Evolutionary conservation across 2,797 vertebrate species (phyloP), one percentile per base, ranked within the genome.

Genomic region (Coregonus ussuriensis): DNA sequence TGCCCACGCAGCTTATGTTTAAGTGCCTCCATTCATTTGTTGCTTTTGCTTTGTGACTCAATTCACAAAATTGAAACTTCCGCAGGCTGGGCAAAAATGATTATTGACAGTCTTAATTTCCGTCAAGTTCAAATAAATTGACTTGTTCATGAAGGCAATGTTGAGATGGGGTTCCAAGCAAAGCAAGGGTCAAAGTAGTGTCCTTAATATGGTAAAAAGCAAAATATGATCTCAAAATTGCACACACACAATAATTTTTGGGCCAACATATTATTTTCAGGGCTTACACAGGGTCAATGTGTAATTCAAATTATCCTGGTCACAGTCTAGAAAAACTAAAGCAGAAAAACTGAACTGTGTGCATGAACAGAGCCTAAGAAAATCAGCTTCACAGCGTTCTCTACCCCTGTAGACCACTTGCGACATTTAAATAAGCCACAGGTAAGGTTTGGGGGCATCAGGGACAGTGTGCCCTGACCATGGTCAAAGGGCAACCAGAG

Each of bases 1-100:
- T 16, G 33, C 71, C 71, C 79, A 77, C 75, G 16, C 65, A 62
- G 29, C 71, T 74, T 71, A 16, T 71, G 67, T 71, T 70, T 37
- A 77, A 76, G 15, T 56, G 16, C 4, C 53, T 66, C 37, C 54
- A 65, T 69, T 74, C 47, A 68, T 77, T 72, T 74, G 65, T 69
- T 70, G 75, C 71, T 74, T 66, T 53, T 74, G 65, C 29, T 35
- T 41, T 53, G 18, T 74, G 75, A 41, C 29, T 74, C 41, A 47
- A 6, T 7, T 53, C 7, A 77, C 71, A 74, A 16, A 67, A 74
- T 54, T 14, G 6, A 63, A 75, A 81, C 77, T 53, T 65, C 59
- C 29, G 52, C 70, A 53, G 52, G 54, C 16, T 54, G 67, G 13
- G 72, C 37, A 1, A 0, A 67, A 33, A 67, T 67, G 2, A 66